Evolutionary conservation across 2,113 vertebrate genomes (phyloP).

Genomic region (Apteryx owenii): DNA sequence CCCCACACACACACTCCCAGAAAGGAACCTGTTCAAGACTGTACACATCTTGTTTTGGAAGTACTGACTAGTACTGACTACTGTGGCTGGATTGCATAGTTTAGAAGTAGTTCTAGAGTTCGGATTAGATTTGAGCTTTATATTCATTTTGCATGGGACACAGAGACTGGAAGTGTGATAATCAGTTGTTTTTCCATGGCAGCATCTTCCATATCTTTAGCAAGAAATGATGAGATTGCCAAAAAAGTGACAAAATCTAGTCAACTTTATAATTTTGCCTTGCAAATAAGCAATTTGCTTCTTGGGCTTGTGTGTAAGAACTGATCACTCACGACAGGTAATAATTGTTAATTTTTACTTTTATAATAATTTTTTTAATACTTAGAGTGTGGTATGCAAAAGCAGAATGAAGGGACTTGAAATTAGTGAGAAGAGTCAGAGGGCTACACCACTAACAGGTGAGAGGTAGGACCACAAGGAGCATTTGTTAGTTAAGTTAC

Average conservation of each 20-base stretch:
- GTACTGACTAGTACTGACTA: fast-evolving
- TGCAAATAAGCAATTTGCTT: fast-evolving
- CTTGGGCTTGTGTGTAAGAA: not conserved
- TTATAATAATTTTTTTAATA: fast-evolving
- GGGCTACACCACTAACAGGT: not conserved
- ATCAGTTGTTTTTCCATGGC: not conserved
- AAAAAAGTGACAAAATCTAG: not conserved
- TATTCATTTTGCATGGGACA: fast-evolving
- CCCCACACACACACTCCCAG: too few relatives aligned
- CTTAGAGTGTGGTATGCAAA: fast-evolving
- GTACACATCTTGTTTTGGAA: fast-evolving
- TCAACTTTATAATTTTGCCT: fast-evolving
- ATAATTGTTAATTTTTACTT: not conserved
- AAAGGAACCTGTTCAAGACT: not conserved
- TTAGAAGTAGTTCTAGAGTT: fast-evolving
- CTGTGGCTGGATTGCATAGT: not conserved
- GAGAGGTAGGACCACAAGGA: not conserved
- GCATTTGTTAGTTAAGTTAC: not conserved
- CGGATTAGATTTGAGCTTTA: not conserved
- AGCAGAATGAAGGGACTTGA: too few relatives aligned
- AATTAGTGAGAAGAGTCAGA: not conserved
- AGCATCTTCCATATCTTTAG: fast-evolving
- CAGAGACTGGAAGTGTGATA: not conserved
- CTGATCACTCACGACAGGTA: fast-evolving
- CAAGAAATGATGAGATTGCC: not conserved